Evolutionary conservation across 2,888 invertebrate genomes (phyloP), one percentile per base, ranked within the genome.

Genomic region (Meghimatium bilineatum): DNA sequence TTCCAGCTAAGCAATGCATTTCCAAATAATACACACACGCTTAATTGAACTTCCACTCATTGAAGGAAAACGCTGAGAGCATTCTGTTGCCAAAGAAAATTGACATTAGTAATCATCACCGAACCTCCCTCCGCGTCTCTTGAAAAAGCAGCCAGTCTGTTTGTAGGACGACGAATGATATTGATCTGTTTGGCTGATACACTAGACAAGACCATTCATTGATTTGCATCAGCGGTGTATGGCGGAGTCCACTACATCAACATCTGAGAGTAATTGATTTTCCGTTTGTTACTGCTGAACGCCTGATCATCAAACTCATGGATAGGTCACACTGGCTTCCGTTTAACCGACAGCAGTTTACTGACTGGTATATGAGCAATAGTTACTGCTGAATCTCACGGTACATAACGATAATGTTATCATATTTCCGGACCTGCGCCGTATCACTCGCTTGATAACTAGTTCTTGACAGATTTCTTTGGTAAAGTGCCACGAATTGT

Each of bases 181-280:
- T 77, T 38, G 77, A 77, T 77, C 63, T 26, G n/a, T 26, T 77
- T n/a, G 26, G 36, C 32, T 77, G 63, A 60, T 77, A 63, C 26
- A 38, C 60, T 12, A 34, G 77, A 77, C 44, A 77, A 63, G 77
- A 77, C 32, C 38, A 60, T 36, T 77, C 77, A 77, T 77, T 77
- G 77, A 77, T 77, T 74, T 60, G 63, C 63, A 36, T 26, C 63
- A 36, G 63, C 38, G 77, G 17, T 38, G 77, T 36, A 32, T 38
- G 60, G 38, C 60, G 60, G 38, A n/a, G 38, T 14, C 32, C 63
- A 77, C 63, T 63, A 20, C 63, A 38, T 63, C 77, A 60, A 38
- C 20, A 60, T 20, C 23, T 6, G 60, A 77, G 77, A n/a, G 77
- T 60, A 60, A 77, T 36, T 77, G 77, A 77, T 77, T 77, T 77